Base-by-base conservation (phyloP, 2,888 invertebrate genomes). In the Lasioglossum vierecki region DNA sequence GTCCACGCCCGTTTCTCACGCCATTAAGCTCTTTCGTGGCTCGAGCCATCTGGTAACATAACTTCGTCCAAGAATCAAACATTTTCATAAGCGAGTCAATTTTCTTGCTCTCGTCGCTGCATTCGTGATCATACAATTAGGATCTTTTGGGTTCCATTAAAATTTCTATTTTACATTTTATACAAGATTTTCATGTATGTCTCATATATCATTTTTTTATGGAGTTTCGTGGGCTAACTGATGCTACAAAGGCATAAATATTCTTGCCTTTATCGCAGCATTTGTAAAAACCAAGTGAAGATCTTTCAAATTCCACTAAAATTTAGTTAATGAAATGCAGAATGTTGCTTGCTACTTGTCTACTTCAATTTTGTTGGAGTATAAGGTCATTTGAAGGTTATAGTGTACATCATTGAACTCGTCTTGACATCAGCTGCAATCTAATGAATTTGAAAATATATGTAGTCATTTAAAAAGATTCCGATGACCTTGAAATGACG, bases 1-100 rank as follows among this genome's bases (percentile, higher is more conserved):
- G 85, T 87, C 80, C 83, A 87, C 88, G 88, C 85, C 89, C 83
- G 84, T 88, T 90, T 90, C 91, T 91, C 91, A 91, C 86, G 91
- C 87, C 90, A 89, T 84, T 84, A 86, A 80, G 80, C 78, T 86
- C 79, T 22, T 83, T 30, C 60, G 26, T 15, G 26, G 60, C 4
- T 30, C 26, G 1, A 5, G 15, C 60, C 26, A 60, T 30, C 60
- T 60, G 26, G 26, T 6, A 30, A 60, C 30, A 13, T 60, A 60
- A n/a, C 60, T 15, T 15, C 13, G 15, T 30, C 6, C 63, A 30
- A 63, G 30, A 30, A 60, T 60, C 60, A 60, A 63, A 30, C 6
- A 15, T 63, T 63, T 63, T 63, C 60, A 63, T 63, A 63, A 60
- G 15, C 26, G 5, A 26, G 5, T 4, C 13, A 60, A 60, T 60